These are phyloP conservation scores for Ctenoplectra terminalis DNA, from an alignment of 1,140 invertebrate species.

Conservation along the genomic window DNA sequence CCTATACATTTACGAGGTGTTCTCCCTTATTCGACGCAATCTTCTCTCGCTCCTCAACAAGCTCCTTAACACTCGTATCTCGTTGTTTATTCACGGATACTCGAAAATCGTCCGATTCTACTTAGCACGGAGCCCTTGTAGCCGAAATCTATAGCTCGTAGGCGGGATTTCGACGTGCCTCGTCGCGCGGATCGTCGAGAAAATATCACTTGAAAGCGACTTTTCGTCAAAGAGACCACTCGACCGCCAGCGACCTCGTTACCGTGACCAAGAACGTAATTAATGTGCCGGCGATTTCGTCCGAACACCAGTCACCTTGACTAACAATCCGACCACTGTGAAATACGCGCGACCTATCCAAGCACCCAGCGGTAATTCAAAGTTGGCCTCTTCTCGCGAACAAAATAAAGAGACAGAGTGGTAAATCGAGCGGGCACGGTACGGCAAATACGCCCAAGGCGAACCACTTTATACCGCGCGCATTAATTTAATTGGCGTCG, in stretches of 20 bases:
- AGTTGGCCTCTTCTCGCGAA: background rate
- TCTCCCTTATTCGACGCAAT: background rate
- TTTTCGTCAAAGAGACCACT: background rate
- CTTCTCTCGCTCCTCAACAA: background rate
- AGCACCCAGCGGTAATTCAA: background rate
- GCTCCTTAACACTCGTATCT: background rate
- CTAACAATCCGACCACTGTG: background rate
- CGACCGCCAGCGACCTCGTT: slow-evolving; percentile 15
- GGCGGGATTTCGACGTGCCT: background rate
- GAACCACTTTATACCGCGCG: background rate
- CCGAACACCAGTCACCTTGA: background rate
- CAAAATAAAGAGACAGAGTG: background rate
- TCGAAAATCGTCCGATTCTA: background rate
- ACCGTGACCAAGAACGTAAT: slow-evolving; percentile 12
- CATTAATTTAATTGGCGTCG: background rate
- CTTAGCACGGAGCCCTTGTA: background rate
- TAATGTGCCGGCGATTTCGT: slow-evolving; percentile 17
- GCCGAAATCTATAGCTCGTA: background rate
- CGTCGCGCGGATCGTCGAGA: background rate
- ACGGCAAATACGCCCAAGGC: too few relatives aligned
- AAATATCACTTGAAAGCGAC: background rate
- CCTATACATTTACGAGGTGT: too few relatives aligned
- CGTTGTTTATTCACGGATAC: background rate
- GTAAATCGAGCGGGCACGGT: too few relatives aligned
- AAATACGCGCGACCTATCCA: background rate